Conservation (phyloP, 2,888 invertebrate genomes). For the Agrotis clavis region DNA sequence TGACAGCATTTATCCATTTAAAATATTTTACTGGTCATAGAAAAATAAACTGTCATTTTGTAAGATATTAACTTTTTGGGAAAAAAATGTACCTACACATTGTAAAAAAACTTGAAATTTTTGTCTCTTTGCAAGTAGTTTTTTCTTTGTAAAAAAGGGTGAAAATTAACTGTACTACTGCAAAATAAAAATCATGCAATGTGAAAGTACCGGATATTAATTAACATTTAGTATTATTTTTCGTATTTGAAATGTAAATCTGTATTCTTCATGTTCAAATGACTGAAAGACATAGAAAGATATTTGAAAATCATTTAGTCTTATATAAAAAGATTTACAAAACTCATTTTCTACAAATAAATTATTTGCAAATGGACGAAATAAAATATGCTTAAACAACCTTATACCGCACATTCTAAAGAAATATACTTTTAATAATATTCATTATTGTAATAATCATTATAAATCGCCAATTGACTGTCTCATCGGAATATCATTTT, state of each 20-base stretch:
- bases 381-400: conserved; percentile 34
- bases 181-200: no score
- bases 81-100: conserved; percentile 45
- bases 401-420: conserved; percentile 50
- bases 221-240: background rate
- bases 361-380: conserved; percentile 49
- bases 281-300: background rate
- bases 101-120: conserved; percentile 11
- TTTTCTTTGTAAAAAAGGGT: no score
- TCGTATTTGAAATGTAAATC: background rate
- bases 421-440: conserved; percentile 29
- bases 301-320: background rate
- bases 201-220: no score
- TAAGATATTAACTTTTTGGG: conserved; percentile 54
- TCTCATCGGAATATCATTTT: conserved; percentile 80
- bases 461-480: conserved; percentile 72
- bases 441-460: conserved; percentile 34
- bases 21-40: conserved; percentile 44
- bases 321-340: background rate
- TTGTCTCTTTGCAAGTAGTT: conserved; percentile 50
- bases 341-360: background rate
- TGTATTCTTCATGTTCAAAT: background rate
- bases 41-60: conserved; percentile 48
- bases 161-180: no score
- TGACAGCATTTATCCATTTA: conserved; percentile 49